Base-by-base conservation (phyloP, 2,797 vertebrate genomes). In the Ctenosaura bakeri region DNA sequence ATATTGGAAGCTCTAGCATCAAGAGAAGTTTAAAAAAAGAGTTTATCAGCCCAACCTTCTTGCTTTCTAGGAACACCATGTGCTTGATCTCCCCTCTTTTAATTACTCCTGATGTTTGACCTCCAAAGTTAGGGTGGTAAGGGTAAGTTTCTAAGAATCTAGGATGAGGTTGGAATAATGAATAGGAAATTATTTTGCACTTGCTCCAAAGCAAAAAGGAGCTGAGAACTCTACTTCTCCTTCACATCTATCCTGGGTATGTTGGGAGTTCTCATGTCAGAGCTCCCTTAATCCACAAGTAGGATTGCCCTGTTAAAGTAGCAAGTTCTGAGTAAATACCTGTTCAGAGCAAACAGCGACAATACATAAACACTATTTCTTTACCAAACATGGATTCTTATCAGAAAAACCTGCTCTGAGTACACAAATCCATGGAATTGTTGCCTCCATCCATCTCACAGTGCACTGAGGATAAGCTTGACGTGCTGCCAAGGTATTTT, bases 371-470 rank as follows among this genome's bases (percentile, higher is more conserved):
- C 22, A 22, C 64, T 35, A 50, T 83, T 62, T 87, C 32, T 38
- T 64, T 93, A 50, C 74, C 86, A 16, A 14, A n/a, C 0, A 0
- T 29, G 1, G 6, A 66, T 91, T 90, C 88, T 84, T 83, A 56
- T 62, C n/a, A 90, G 64, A n/a, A 73, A 87, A 90, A 85, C 0
- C 16, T 29, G 29, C 16, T 64, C 92, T 77, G 89, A 83, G n/a
- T 79, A 82, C 4, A 73, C 85, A 46, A 88, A 88, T 92, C 89
- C 59, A 83, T 74, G 52, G 29, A 2, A 0, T 85, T 80, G 85
- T 59, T 93, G 54, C 4, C 91, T 91, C n/a, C 29, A 88, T n/a
- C 7, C 85, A 78, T 90, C 89, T 90, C 66, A 42, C 77, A 56
- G 82, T 74, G 6, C 35, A 32, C 22, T 0, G 26, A 90, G 88